phyloP scores from a whole-genome alignment of 1,140 invertebrate species.

The Drosophila tropicalis region DNA sequence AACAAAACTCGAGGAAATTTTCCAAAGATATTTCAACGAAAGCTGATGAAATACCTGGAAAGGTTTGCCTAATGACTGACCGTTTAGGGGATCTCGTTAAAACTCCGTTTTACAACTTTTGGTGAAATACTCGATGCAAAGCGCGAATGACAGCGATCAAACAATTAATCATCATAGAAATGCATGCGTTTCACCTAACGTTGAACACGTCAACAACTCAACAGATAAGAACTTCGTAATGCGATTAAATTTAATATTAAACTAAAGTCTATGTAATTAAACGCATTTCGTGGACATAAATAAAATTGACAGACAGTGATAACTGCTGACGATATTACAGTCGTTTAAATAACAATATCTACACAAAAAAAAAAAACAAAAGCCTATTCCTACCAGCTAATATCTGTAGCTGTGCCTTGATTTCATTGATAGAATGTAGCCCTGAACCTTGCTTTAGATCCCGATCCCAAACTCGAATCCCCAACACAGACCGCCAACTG shows the following conservation, averaged over 20 bases:
- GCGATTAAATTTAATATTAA: constrained; percentile 12
- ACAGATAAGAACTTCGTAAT: constrained; percentile 35
- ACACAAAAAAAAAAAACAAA: no score
- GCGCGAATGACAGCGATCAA: neutral
- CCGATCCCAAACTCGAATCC: neutral
- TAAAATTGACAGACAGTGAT: neutral
- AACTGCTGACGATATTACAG: neutral
- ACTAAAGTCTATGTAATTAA: constrained; percentile 19
- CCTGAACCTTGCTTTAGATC: constrained; percentile 7
- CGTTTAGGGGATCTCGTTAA: neutral
- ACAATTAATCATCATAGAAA: constrained; percentile 43
- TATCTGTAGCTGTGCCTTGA: neutral
- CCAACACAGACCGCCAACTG: constrained; percentile 17
- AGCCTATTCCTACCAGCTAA: no score
- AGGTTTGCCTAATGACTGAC: constrained; percentile 16
- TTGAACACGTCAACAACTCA: constrained; percentile 20
- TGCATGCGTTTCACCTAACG: neutral
- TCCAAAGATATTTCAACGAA: constrained; percentile 23
- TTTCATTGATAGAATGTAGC: constrained; percentile 4
- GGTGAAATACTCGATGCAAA: constrained; percentile 30
- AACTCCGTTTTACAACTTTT: constrained; percentile 20
- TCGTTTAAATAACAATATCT: no score
- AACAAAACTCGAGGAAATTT: constrained; percentile 27
- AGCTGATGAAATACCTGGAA: constrained; percentile 43
- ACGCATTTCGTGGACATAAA: constrained; percentile 6